A percentile compares a stretch with the other conserved stretches of the same genome.
Evolutionary conservation across 2,888 invertebrate species (phyloP).

Genomic region (Mesochorus sp.): DNA sequence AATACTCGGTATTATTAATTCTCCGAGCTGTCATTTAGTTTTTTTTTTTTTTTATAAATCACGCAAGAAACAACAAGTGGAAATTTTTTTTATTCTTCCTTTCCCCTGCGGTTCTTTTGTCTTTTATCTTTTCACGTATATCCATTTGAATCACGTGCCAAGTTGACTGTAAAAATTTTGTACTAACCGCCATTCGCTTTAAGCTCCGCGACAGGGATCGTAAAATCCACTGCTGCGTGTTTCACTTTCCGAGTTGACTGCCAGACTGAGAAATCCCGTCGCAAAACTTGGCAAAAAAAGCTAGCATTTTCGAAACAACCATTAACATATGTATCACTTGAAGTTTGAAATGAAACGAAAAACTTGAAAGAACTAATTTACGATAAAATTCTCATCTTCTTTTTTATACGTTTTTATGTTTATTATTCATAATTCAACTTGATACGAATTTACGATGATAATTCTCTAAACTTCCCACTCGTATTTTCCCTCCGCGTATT

Average conservation of each 20-base stretch:
- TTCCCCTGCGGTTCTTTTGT: neutral
- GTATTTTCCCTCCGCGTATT: constrained; percentile 4
- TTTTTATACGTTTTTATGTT: no score
- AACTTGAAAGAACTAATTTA: no score
- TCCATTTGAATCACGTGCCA: constrained; percentile 40
- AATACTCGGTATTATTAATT: neutral
- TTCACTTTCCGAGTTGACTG: neutral
- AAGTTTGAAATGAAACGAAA: neutral
- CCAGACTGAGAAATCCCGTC: neutral
- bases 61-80: constrained; percentile 49
- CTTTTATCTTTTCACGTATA: constrained; percentile 7
- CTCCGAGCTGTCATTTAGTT: neutral
- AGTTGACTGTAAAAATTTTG: constrained; percentile 21
- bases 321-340: constrained; percentile 1
- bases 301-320: neutral
- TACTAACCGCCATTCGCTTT: constrained; percentile 4
- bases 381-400: no score
- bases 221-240: constrained; percentile 16
- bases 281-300: neutral
- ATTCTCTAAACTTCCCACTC: neutral
- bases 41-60: neutral
- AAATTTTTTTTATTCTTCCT: neutral
- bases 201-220: constrained; percentile 4
- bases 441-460: no score
- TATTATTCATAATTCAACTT: no score